Base-by-base conservation (phyloP, 2,888 invertebrate genomes). In the Protodeltote pygarga region DNA sequence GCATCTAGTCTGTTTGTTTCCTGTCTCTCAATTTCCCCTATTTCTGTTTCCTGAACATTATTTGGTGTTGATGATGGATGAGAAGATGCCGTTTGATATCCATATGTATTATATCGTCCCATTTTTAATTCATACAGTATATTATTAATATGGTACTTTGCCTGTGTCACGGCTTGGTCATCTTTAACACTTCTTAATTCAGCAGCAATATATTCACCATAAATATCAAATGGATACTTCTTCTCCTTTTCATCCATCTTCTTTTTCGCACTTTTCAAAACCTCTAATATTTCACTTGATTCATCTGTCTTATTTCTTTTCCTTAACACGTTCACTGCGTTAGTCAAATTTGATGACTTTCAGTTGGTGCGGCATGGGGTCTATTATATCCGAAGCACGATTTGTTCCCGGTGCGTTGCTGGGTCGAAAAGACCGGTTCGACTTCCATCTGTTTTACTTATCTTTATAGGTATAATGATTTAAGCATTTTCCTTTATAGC, bases 111-210 rank as follows among this genome's bases (percentile, higher is more conserved):
- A 62, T 60, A 65, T 58, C 48, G 58, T 59, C 61, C 61, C 57
- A 62, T 65, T 50, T 55, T 50, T 47, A 47, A 55, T 42, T 47
- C 47, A 47, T 50, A 55, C 51, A 61, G 55, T 58, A 62, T 65
- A 59, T 65, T 60, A 65, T 65, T 65, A 57, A 63, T 65, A 53
- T 55, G 52, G 41, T 60, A 62, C 52, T 65, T 48, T 48, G 65
- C 60, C 58, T 60, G 51, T 45, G 47, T 58, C 50, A 62, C 59
- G 49, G 65, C 57, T 57, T 44, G 57, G 57, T 67, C 61, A 58
- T 64, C 57, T 52, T 67, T 60, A 50, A 64, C 54, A 62, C 41
- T 59, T 62, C 57, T 60, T 60, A 64, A 60, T 58, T 64, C 64
- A 62, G 64, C 46, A 50, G 61, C 66, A 54, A 62, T 52, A 60